Evolutionary conservation across 2,888 invertebrate genomes (phyloP).

Genomic region (Temnothorax rugatulus): DNA sequence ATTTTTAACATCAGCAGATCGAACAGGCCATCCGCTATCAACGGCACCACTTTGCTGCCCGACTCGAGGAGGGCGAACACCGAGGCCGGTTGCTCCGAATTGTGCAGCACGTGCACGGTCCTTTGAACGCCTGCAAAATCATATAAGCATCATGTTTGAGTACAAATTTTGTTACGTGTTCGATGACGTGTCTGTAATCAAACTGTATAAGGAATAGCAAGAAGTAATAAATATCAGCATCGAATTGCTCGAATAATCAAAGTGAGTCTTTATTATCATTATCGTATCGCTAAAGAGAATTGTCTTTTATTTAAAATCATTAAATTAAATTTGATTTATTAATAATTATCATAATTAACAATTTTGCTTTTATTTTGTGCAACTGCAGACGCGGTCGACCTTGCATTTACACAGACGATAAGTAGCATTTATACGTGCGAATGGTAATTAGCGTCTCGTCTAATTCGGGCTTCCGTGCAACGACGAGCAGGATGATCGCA

Average conservation of each 20-base stretch:
- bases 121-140: constrained; percentile 89
- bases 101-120: constrained; percentile 97
- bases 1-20: constrained; percentile 97
- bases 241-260: background rate
- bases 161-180: background rate
- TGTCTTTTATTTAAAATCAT: background rate
- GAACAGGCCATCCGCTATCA: constrained; percentile 96
- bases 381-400: background rate
- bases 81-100: constrained; percentile 97
- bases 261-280: background rate
- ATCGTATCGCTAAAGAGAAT: background rate
- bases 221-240: background rate
- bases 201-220: background rate
- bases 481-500: constrained; percentile 2
- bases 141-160: background rate
- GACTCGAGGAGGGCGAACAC: constrained; percentile 97
- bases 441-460: background rate
- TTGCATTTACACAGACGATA: background rate
- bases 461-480: constrained; percentile 26
- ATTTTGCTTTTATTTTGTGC: background rate
- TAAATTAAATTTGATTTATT: no score
- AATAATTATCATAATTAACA: background rate
- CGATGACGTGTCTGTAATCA: no score
- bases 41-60: constrained; percentile 94
- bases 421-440: constrained; percentile 2